Evolutionary conservation across 2,888 invertebrate species (phyloP).

Genomic region (Tinea pellionella): DNA sequence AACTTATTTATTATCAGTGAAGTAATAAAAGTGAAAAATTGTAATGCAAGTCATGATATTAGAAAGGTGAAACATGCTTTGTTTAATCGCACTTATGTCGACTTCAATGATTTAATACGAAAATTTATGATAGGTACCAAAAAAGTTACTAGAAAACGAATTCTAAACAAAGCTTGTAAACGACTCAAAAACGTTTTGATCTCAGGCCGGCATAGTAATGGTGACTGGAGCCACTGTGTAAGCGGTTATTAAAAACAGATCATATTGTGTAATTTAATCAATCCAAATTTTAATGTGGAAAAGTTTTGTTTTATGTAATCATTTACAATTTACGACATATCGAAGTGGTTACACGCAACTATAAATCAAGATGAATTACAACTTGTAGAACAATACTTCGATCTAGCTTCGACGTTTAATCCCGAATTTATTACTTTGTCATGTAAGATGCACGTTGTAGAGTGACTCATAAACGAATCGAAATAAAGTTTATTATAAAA

Average conservation of each 20-base stretch:
- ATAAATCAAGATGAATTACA: conserved; percentile 62
- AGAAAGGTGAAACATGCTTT: background rate
- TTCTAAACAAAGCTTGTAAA: no score
- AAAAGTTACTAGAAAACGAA: no score
- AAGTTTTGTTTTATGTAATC: conserved; percentile 11
- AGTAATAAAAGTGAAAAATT: conserved; percentile 37
- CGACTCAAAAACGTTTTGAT: no score
- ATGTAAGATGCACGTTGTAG: conserved; percentile 30
- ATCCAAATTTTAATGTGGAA: background rate
- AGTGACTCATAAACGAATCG: conserved; percentile 25
- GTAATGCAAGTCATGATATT: conserved; percentile 37
- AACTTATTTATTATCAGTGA: conserved; percentile 40
- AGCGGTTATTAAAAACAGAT: background rate
- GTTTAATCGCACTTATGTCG: background rate
- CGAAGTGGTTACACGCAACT: conserved; percentile 40
- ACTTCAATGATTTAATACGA: background rate
- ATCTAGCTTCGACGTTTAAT: conserved; percentile 44
- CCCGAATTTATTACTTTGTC: conserved; percentile 41
- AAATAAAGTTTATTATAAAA: conserved; percentile 19
- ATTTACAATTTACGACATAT: conserved; percentile 42
- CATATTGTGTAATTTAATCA: background rate
- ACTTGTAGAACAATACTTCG: conserved; percentile 36
- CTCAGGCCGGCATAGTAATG: no score
- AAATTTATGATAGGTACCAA: no score
- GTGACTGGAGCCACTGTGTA: no score